A percentile compares a stretch with the other conserved stretches of the same genome.
Evolutionary conservation across 2,797 vertebrate species (phyloP).

Genomic region (Nyctalus aviator): DNA sequence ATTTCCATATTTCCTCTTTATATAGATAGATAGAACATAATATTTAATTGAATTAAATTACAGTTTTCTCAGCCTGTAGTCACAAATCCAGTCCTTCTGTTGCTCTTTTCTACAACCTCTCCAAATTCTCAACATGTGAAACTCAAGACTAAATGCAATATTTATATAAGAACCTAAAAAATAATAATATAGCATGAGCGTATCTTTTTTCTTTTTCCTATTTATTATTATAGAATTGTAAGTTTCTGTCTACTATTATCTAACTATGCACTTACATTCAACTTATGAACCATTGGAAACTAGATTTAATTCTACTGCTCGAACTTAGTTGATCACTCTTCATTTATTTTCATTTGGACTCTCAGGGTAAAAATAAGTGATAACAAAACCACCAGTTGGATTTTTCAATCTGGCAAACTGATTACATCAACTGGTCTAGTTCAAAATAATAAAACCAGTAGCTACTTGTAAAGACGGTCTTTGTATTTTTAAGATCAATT

Average conservation of each 20-base stretch:
- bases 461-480: background rate
- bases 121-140: constrained; percentile 16
- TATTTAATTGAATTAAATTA: background rate
- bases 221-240: constrained; percentile 11
- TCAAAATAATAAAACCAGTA: constrained; percentile 4
- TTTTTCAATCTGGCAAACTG: constrained; percentile 27
- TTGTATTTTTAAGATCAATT: background rate
- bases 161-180: background rate
- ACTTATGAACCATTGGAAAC: background rate
- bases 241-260: background rate
- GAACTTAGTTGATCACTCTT: background rate
- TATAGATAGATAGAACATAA: background rate
- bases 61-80: background rate
- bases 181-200: background rate
- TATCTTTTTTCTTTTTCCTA: background rate
- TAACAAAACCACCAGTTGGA: background rate
- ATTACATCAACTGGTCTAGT: background rate
- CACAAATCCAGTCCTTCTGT: background rate
- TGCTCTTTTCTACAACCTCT: background rate
- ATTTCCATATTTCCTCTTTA: too few species aligned
- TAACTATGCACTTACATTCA: constrained; percentile 33
- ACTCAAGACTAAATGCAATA: background rate
- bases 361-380: background rate
- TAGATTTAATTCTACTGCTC: constrained; percentile 15
- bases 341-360: constrained; percentile 8